These are phyloP conservation scores for Pollicipes pollicipes DNA, from an alignment of 1,140 invertebrate genomes.

Conservation along the genomic window DNA sequence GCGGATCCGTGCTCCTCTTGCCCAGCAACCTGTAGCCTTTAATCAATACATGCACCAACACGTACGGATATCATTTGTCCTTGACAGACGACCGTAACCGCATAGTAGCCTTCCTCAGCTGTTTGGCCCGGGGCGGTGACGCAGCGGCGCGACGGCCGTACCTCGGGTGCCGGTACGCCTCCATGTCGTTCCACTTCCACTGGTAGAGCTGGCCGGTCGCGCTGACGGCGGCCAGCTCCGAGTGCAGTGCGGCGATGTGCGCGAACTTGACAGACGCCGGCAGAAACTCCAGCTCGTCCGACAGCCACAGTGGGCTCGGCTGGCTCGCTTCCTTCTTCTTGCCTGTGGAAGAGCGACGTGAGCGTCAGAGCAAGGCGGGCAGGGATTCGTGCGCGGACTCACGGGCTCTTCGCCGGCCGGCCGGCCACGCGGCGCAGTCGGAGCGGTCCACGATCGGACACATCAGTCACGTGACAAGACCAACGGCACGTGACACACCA, in stretches of 20 bases:
- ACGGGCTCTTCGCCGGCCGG: too few relatives aligned
- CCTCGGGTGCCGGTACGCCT: conserved; percentile 69
- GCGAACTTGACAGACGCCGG: conserved; percentile 40
- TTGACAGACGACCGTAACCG: too few relatives aligned
- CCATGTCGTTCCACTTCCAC: conserved; percentile 85
- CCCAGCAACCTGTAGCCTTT: too few relatives aligned
- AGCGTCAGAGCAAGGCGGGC: conserved; percentile 4
- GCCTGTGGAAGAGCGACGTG: conserved; percentile 22
- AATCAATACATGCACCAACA: too few relatives aligned
- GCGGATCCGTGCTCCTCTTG: too few relatives aligned
- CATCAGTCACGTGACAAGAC: too few relatives aligned
- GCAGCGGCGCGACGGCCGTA: conserved; percentile 25
- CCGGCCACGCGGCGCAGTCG: too few relatives aligned
- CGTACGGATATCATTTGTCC: too few relatives aligned
- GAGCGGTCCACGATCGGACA: too few relatives aligned
- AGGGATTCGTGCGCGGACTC: conserved; percentile 7
- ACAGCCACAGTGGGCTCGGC: conserved; percentile 74
- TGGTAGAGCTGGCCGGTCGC: conserved; percentile 81
- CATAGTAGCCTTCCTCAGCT: too few relatives aligned
- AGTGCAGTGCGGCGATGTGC: conserved; percentile 68
- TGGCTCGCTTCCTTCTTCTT: conserved; percentile 62
- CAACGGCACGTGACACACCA: too few relatives aligned
- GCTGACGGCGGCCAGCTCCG: conserved; percentile 82
- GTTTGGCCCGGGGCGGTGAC: too few relatives aligned
- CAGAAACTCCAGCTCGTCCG: conserved; percentile 88